Evolutionary conservation across 1,140 invertebrate species (phyloP).

Genomic region (Drosophila melanica): DNA sequence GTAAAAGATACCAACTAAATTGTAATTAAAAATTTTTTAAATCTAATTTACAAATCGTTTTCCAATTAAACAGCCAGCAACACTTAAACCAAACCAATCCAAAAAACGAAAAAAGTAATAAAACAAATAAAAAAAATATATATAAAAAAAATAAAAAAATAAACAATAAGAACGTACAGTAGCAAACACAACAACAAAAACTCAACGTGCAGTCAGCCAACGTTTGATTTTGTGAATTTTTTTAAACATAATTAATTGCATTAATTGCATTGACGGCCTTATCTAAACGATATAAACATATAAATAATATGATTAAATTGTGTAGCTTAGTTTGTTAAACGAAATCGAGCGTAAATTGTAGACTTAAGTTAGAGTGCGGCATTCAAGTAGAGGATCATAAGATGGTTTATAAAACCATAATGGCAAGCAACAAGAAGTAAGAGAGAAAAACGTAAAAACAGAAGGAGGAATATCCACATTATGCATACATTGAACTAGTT

Average conservation of each 20-base stretch:
- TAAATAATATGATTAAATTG: conserved; percentile 65
- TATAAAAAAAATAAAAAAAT: conserved; percentile 21
- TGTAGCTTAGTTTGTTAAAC: conserved; percentile 79
- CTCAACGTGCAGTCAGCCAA: conserved; percentile 43
- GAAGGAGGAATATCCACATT: conserved; percentile 47
- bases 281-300: conserved; percentile 77
- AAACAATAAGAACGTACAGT: conserved; percentile 38
- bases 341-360: conserved; percentile 69
- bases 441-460: conserved; percentile 18
- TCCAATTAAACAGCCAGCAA: conserved; percentile 62
- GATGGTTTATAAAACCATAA: conserved; percentile 71
- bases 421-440: conserved; percentile 34
- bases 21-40: conserved; percentile 57
- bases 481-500: conserved; percentile 68
- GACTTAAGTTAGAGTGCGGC: conserved; percentile 44
- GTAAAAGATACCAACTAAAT: conserved; percentile 47
- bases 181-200: conserved; percentile 21
- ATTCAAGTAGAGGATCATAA: conserved; percentile 44
- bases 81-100: conserved; percentile 80
- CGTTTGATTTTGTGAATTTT: conserved; percentile 67
- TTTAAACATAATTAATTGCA: conserved; percentile 72
- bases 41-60: conserved; percentile 55
- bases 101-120: conserved; percentile 51
- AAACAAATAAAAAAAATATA: conserved; percentile 26
- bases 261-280: conserved; percentile 79